Conservation (phyloP, 2,888 invertebrate species). For the Philonicus albiceps region DNA sequence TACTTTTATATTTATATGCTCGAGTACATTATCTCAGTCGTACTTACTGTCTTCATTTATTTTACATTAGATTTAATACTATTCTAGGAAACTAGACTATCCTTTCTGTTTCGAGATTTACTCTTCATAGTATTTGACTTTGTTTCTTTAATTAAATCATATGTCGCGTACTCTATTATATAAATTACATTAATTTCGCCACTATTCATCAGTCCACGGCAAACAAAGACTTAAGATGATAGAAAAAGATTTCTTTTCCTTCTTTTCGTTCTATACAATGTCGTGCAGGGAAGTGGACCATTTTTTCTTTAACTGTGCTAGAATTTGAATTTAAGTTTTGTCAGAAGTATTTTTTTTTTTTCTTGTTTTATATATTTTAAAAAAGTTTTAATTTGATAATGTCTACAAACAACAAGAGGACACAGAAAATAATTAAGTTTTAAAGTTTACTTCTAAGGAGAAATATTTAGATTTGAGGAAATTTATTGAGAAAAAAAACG, state of each 20-base stretch:
- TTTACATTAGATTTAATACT: background rate
- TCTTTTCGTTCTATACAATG: background rate
- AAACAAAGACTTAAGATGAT: slow-evolving; percentile 23
- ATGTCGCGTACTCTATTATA: background rate
- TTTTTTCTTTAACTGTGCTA: slow-evolving; percentile 16
- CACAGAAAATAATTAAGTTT: background rate
- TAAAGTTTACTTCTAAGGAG: background rate
- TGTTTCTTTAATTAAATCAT: background rate
- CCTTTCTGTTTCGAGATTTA: slow-evolving; percentile 8
- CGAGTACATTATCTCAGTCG: slow-evolving; percentile 23
- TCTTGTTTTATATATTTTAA: background rate
- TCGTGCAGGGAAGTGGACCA: slow-evolving; percentile 11
- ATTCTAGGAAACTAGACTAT: slow-evolving; percentile 13
- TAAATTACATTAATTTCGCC: slow-evolving; percentile 18
- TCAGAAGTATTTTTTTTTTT: background rate
- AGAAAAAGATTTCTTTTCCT: background rate
- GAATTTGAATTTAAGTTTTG: background rate
- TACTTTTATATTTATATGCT: slow-evolving; percentile 6
- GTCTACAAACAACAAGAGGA: background rate
- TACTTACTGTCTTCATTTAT: slow-evolving; percentile 4
- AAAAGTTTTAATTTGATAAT: background rate
- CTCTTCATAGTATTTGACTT: background rate
- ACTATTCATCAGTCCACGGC: slow-evolving; percentile 39
- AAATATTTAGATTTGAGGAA: background rate
- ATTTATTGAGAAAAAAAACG: background rate